Evolutionary conservation across 2,797 vertebrate genomes (phyloP).

Genomic region (Microhierax caerulescens): DNA sequence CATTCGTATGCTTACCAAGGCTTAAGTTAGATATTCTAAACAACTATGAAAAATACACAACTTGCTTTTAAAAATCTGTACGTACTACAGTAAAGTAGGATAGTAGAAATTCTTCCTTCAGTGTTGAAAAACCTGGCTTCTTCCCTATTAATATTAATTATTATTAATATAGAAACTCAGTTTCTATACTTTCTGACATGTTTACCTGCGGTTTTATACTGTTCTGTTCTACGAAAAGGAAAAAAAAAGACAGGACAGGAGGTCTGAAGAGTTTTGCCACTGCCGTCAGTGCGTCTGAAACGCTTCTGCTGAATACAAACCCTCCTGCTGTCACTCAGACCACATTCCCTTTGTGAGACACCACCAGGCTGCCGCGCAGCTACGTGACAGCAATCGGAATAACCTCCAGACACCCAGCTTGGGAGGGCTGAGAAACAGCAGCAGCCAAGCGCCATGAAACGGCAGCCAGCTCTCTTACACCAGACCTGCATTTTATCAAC

Average conservation of each 20-base stretch:
- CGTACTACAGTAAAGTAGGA: background rate
- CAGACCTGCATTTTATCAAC: background rate
- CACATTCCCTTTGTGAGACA: background rate
- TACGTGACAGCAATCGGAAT: background rate
- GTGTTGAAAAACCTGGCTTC: background rate
- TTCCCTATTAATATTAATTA: background rate
- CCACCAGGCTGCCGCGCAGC: background rate
- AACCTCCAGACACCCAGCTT: background rate
- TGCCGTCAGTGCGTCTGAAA: slow-evolving; percentile 40
- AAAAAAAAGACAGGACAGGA: background rate
- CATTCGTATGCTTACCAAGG: background rate
- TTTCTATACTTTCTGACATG: slow-evolving; percentile 22
- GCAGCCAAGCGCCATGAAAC: background rate
- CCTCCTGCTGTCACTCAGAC: slow-evolving; percentile 2
- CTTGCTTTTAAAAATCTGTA: background rate
- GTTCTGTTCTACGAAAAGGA: background rate
- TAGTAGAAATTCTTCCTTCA: background rate
- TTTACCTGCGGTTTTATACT: slow-evolving; percentile 28
- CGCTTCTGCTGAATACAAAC: background rate
- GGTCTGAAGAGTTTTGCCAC: slow-evolving; percentile 39
- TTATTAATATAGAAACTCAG: background rate
- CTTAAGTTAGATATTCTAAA: background rate
- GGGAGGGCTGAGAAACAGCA: background rate
- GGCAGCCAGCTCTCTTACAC: background rate
- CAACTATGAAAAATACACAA: background rate